Evolutionary conservation across 2,888 invertebrate species (phyloP).

Genomic region (Syrista parreyssii): DNA sequence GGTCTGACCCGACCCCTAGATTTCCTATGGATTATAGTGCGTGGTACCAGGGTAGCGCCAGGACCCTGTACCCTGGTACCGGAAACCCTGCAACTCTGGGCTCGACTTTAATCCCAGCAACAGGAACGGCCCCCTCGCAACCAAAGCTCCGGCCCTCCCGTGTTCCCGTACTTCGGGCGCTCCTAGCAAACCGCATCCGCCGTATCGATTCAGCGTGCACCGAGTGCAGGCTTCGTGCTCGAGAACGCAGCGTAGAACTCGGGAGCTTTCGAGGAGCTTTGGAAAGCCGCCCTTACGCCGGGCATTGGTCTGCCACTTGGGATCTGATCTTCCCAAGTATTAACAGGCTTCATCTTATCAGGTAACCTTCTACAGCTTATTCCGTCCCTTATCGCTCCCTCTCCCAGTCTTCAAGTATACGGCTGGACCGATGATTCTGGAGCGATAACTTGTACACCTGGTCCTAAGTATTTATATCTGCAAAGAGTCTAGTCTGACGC

Average conservation of each 20-base stretch:
- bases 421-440: too few species aligned
- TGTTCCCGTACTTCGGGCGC: conserved; percentile 11
- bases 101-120: background rate
- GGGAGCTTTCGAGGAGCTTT: conserved; percentile 7
- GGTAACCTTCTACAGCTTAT: too few species aligned
- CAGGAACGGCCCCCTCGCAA: conserved; percentile 11
- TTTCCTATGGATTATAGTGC: background rate
- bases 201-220: conserved; percentile 39
- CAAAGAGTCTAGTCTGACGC: background rate
- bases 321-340: too few species aligned
- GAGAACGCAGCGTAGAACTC: conserved; percentile 21
- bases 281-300: too few species aligned
- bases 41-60: too few species aligned
- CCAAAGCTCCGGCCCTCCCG: background rate
- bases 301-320: too few species aligned
- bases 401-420: too few species aligned
- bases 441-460: too few species aligned
- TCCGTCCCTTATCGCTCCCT: too few species aligned
- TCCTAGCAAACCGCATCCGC: conserved; percentile 16
- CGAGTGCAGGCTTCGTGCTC: conserved; percentile 33
- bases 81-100: background rate
- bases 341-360: too few species aligned
- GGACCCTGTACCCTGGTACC: background rate
- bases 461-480: background rate
- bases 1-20: background rate